Percentiles rank a stretch among this genome's conserved stretches.
phyloP scores from a whole-genome alignment of 2,888 invertebrate species.

The Drosophila multiciliata region DNA sequence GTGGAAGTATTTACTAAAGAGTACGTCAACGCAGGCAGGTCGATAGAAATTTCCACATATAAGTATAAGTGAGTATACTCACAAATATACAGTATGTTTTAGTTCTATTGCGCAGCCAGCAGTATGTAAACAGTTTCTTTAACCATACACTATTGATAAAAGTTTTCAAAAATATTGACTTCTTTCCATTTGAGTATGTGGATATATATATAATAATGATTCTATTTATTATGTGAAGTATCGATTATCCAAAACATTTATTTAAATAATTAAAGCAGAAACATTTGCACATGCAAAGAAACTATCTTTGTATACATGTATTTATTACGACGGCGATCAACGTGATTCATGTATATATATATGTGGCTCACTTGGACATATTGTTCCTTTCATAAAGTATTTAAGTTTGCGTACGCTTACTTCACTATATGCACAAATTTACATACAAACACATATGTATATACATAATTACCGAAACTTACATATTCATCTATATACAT shows the following conservation, averaged over 20 bases:
- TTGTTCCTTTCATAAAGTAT: not conserved
- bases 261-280: not conserved
- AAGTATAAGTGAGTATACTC: not conserved
- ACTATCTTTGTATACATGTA: not conserved
- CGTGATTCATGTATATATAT: not conserved
- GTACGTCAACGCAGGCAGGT: constrained; percentile 30
- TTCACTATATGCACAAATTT: constrained; percentile 8
- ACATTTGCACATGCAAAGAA: not conserved
- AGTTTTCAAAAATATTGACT: not conserved
- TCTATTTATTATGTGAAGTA: not conserved
- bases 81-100: not conserved
- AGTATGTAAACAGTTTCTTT: not conserved
- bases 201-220: not conserved
- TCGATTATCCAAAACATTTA: not conserved
- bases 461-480: constrained; percentile 9
- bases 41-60: constrained; percentile 21
- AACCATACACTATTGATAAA: not conserved
- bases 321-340: not conserved
- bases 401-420: not conserved
- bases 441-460: constrained; percentile 7
- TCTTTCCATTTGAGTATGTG: not conserved
- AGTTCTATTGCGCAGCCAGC: not conserved
- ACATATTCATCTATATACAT: constrained; percentile 1
- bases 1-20: constrained; percentile 20
- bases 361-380: not conserved